phyloP scores from a whole-genome alignment of 2,797 vertebrate species.

The Phoeniculus purpureus region DNA sequence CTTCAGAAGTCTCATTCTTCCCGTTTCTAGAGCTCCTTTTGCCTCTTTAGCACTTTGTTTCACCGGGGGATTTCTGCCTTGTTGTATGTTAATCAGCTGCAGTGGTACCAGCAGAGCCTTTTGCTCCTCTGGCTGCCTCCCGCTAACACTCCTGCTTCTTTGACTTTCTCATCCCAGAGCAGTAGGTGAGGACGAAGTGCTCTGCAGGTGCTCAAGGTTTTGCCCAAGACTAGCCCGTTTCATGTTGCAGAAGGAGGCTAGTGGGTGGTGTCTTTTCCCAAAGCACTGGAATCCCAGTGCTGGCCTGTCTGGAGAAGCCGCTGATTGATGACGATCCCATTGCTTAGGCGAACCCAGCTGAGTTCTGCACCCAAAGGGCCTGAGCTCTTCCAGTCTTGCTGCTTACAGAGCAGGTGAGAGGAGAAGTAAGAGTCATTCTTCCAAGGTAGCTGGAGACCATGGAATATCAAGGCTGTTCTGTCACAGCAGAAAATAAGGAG shows the following conservation, averaged over 20 bases:
- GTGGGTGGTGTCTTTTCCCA: not conserved
- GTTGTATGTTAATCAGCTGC: not conserved
- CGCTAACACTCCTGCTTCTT: not conserved
- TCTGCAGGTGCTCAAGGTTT: not conserved
- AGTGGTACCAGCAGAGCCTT: not conserved
- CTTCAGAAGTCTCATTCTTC: conserved; percentile 45
- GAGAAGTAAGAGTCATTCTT: too few relatives aligned
- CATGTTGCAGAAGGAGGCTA: not conserved
- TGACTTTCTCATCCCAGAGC: not conserved
- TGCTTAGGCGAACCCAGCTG: too few relatives aligned
- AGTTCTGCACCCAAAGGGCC: too few relatives aligned
- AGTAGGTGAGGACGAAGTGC: not conserved
- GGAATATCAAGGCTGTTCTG: not conserved
- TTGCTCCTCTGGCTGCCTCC: not conserved
- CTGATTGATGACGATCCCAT: too few relatives aligned
- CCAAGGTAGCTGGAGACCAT: too few relatives aligned
- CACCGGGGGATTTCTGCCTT: not conserved
- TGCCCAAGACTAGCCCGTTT: not conserved
- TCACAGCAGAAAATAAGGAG: not conserved
- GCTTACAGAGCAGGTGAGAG: not conserved
- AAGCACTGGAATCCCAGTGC: not conserved
- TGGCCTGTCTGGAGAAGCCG: too few relatives aligned
- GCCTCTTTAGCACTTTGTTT: conserved; percentile 45
- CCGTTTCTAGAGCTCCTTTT: conserved; percentile 39
- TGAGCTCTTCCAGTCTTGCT: not conserved